Evolutionary conservation across 1,140 invertebrate species (phyloP).

Genomic region (Halyomorpha halys): DNA sequence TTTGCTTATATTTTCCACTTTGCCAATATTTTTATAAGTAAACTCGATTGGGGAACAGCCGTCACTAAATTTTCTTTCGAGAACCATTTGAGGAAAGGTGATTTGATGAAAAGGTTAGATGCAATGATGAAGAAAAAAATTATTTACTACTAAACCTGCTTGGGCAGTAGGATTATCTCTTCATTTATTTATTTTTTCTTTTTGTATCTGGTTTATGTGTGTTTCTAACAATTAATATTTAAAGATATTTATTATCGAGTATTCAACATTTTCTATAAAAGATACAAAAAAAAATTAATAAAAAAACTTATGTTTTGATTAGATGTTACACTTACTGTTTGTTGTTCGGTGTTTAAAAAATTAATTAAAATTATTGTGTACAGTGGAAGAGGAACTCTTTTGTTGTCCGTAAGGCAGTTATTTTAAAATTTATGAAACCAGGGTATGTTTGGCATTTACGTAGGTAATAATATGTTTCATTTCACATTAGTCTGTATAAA

Average conservation of each 20-base stretch:
- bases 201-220: conserved; percentile 20
- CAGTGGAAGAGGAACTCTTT: conserved; percentile 29
- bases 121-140: not conserved
- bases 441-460: too few species aligned
- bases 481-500: too few species aligned
- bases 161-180: conserved; percentile 6
- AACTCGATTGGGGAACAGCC: too few species aligned
- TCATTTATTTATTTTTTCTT: conserved; percentile 13
- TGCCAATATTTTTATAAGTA: not conserved
- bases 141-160: conserved; percentile 8
- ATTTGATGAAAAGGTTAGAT: too few species aligned
- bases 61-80: too few species aligned
- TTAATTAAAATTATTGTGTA: conserved; percentile 14
- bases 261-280: conserved; percentile 16
- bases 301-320: conserved; percentile 19
- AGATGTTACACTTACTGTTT: conserved; percentile 22
- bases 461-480: too few species aligned
- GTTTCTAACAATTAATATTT: conserved; percentile 2
- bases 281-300: conserved; percentile 19
- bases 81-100: too few species aligned
- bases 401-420: too few species aligned
- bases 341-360: conserved; percentile 22
- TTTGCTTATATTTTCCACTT: conserved; percentile 16
- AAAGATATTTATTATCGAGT: not conserved
- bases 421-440: too few species aligned